These are phyloP conservation scores for Apamea monoglypha DNA, from an alignment of 2,888 invertebrate species.

Conservation along the genomic window DNA sequence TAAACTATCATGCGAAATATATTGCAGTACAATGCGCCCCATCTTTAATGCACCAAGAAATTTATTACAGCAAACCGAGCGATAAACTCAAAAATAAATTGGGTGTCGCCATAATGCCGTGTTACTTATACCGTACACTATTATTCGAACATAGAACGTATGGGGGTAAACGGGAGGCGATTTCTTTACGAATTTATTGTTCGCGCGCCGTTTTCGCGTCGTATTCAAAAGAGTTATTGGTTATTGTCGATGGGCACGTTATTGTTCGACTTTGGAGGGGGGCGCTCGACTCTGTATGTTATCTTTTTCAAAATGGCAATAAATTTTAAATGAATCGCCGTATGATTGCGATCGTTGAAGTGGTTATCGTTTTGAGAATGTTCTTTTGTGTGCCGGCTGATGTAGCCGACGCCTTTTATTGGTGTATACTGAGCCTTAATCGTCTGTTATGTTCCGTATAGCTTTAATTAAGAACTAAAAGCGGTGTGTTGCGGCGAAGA, in stretches of 20 bases:
- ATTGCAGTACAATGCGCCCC: slow-evolving; percentile 73
- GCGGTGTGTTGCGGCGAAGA: slow-evolving; percentile 41
- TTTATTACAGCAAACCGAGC: slow-evolving; percentile 76
- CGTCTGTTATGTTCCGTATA: slow-evolving; percentile 60
- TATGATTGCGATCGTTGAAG: slow-evolving; percentile 78
- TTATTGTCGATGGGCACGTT: slow-evolving; percentile 76
- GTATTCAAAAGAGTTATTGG: slow-evolving; percentile 78
- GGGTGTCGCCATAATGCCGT: slow-evolving; percentile 74
- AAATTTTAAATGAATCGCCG: slow-evolving; percentile 81
- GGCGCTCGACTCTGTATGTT: slow-evolving; percentile 72
- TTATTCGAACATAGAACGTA: slow-evolving; percentile 61
- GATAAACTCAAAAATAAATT: slow-evolving; percentile 82
- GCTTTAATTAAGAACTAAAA: slow-evolving; percentile 67
- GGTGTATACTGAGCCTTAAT: slow-evolving; percentile 56
- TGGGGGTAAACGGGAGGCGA: slow-evolving; percentile 71
- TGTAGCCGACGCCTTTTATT: slow-evolving; percentile 64
- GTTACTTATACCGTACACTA: slow-evolving; percentile 63
- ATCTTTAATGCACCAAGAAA: slow-evolving; percentile 74
- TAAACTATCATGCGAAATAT: slow-evolving; percentile 72
- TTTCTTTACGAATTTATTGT: slow-evolving; percentile 76
- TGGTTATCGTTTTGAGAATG: slow-evolving; percentile 73
- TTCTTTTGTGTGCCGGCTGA: slow-evolving; percentile 68
- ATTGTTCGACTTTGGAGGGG: slow-evolving; percentile 74
- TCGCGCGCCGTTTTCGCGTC: slow-evolving; percentile 74
- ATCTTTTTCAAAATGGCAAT: slow-evolving; percentile 76